Evolutionary conservation across 2,888 invertebrate genomes (phyloP).

Genomic region (Eilema caniola): DNA sequence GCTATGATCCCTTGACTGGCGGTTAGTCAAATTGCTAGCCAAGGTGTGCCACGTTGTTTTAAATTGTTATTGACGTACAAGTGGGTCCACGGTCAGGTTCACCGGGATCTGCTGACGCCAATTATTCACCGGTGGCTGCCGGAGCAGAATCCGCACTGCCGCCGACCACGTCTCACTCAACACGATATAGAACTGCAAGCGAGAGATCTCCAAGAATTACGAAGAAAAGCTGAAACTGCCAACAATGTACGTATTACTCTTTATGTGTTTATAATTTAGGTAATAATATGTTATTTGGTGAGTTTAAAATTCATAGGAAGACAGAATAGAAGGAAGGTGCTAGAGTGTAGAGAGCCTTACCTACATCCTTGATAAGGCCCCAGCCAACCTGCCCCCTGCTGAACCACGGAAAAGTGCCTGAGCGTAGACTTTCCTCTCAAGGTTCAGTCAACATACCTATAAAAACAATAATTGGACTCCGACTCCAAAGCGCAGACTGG

Average conservation of each 20-base stretch:
- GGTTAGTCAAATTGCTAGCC: slow-evolving; percentile 46
- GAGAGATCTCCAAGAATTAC: slow-evolving; percentile 64
- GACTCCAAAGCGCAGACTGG: too few species aligned
- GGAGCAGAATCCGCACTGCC: slow-evolving; percentile 70
- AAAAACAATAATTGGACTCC: too few species aligned
- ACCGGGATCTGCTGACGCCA: slow-evolving; percentile 89
- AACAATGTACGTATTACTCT: slow-evolving; percentile 55
- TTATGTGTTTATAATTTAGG: too few species aligned
- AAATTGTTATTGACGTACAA: slow-evolving; percentile 18
- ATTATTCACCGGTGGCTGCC: slow-evolving; percentile 87
- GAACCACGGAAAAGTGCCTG: too few species aligned
- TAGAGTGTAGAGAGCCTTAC: too few species aligned
- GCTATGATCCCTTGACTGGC: slow-evolving; percentile 39
- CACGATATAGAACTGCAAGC: slow-evolving; percentile 74
- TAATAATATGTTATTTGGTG: too few species aligned
- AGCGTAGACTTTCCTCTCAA: too few species aligned
- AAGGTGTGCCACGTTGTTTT: slow-evolving; percentile 34
- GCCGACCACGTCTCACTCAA: slow-evolving; percentile 72
- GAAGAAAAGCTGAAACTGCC: slow-evolving; percentile 45
- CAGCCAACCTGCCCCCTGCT: too few species aligned
- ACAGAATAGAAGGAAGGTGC: too few species aligned
- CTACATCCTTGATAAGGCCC: too few species aligned
- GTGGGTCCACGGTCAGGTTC: slow-evolving; percentile 65
- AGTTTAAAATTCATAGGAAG: too few species aligned
- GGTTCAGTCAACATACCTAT: too few species aligned